Percentiles rank a stretch among this genome's conserved stretches.
These are phyloP conservation scores for Romanomermis culicivorax DNA, from an alignment of 2,888 invertebrate species.

Conservation along the genomic window DNA sequence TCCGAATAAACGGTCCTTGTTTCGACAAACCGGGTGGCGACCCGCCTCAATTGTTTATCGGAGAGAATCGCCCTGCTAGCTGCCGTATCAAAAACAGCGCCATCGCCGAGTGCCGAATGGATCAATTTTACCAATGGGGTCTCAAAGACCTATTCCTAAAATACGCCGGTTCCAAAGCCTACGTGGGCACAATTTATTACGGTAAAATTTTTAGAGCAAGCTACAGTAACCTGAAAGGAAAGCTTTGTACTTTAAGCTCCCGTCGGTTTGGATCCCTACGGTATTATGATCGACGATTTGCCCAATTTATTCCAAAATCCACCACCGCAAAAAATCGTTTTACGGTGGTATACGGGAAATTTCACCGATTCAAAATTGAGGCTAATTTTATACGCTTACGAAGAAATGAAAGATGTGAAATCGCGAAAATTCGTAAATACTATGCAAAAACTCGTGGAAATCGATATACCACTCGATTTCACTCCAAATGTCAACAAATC, in stretches of 20 bases:
- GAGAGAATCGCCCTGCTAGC: conserved; percentile 15
- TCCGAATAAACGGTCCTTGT: conserved; percentile 90
- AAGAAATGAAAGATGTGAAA: not conserved
- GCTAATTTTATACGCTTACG: not conserved
- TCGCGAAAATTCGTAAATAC: not conserved
- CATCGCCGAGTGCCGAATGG: conserved; percentile 23
- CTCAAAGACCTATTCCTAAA: conserved; percentile 27
- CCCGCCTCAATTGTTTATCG: not conserved
- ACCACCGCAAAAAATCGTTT: conserved; percentile 11
- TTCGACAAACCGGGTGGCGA: conserved; percentile 38
- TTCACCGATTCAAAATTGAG: conserved; percentile 21
- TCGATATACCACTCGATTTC: not conserved
- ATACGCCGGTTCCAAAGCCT: conserved; percentile 20
- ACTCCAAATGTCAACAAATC: not conserved
- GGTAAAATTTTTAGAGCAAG: conserved; percentile 13
- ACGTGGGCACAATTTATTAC: conserved; percentile 27
- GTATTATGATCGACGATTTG: conserved; percentile 24
- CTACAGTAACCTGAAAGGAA: not conserved
- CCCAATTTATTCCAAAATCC: conserved; percentile 27
- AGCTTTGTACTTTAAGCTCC: conserved; percentile 23
- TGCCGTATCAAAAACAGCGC: conserved; percentile 23
- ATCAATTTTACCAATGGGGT: conserved; percentile 27
- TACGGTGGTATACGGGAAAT: conserved; percentile 26
- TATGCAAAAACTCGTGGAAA: not conserved
- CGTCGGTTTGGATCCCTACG: conserved; percentile 26